Conservation (phyloP, 2,797 vertebrate genomes). For the Scolopax bukidnonensis region DNA sequence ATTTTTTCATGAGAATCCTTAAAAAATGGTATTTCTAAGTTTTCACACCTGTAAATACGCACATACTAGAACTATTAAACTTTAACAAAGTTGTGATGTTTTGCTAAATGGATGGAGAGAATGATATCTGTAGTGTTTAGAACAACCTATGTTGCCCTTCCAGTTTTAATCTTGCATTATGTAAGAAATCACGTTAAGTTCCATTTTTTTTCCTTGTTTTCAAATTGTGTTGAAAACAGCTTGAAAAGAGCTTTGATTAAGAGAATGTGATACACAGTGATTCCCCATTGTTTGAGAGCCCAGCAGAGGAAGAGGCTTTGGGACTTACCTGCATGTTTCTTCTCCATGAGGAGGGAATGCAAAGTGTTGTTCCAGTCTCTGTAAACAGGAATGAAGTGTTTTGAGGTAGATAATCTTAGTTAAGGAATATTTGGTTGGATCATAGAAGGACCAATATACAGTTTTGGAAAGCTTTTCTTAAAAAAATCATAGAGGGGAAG, state of each 20-base stretch:
- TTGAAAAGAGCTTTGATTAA: background rate
- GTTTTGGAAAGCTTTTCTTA: background rate
- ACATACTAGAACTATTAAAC: background rate
- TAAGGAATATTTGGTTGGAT: background rate
- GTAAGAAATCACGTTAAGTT: background rate
- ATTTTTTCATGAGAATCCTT: background rate
- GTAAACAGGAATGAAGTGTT: background rate
- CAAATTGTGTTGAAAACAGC: background rate
- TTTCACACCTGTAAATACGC: background rate
- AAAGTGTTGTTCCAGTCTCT: background rate
- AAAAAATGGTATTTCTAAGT: background rate
- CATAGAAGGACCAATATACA: rapidly evolving
- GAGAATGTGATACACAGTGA: background rate
- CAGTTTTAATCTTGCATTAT: background rate
- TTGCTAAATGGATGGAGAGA: background rate
- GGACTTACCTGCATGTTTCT: background rate
- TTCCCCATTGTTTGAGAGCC: background rate
- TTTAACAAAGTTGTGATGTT: background rate
- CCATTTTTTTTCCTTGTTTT: background rate
- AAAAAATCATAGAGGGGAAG: background rate
- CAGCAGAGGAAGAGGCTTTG: background rate
- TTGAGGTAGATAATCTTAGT: background rate
- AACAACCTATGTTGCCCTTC: background rate
- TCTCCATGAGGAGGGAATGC: background rate
- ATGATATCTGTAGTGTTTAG: background rate